Evolutionary conservation across 1,140 invertebrate species (phyloP).

Genomic region (Anastrepha obliqua): DNA sequence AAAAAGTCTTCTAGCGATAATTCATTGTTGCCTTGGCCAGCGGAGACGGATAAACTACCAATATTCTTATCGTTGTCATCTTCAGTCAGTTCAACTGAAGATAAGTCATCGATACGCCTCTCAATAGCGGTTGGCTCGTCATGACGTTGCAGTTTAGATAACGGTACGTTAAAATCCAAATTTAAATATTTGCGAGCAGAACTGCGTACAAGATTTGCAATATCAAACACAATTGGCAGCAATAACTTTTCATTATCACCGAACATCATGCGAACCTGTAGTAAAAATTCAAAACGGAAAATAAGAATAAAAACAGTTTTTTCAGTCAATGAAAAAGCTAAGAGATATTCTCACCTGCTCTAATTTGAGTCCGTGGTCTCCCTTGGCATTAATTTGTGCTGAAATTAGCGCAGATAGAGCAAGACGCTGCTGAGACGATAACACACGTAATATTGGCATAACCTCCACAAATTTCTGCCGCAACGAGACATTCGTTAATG

Average conservation of each 20-base stretch:
- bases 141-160: constrained; percentile 62
- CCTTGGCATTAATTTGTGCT: constrained; percentile 77
- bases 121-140: constrained; percentile 64
- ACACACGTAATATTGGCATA: constrained; percentile 79
- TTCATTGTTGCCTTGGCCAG: not conserved
- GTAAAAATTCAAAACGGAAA: not conserved
- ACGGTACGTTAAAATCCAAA: constrained; percentile 72
- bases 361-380: constrained; percentile 74
- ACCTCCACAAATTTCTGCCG: constrained; percentile 77
- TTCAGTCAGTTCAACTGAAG: constrained; percentile 58
- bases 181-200: constrained; percentile 73
- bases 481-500: constrained; percentile 63
- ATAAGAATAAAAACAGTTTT: not conserved
- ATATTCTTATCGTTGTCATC: constrained; percentile 61
- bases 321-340: too few species aligned
- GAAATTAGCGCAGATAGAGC: constrained; percentile 79
- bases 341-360: constrained; percentile 74
- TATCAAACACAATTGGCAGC: constrained; percentile 80
- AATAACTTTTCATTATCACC: constrained; percentile 78
- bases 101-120: constrained; percentile 61
- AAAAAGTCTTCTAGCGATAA: constrained; percentile 66
- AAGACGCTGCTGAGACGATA: constrained; percentile 78
- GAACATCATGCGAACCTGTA: constrained; percentile 77
- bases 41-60: not conserved
- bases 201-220: constrained; percentile 78